These are phyloP conservation scores for Coleophora deauratella DNA, from an alignment of 2,888 invertebrate genomes.

Conservation along the genomic window DNA sequence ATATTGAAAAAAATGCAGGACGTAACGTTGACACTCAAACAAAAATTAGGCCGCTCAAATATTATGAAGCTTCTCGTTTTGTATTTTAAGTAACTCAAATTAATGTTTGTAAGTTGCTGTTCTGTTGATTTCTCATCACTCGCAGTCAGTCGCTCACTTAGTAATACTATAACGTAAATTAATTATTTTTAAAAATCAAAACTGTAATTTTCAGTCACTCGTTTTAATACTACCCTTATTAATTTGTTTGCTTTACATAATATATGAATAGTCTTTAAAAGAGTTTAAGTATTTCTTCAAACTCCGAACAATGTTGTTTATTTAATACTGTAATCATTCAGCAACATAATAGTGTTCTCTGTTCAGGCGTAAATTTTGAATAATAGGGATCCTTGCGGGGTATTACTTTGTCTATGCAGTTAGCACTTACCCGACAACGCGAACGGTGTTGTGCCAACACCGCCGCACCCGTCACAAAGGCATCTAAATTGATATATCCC, in stretches of 20 bases:
- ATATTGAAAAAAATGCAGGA: too few relatives aligned
- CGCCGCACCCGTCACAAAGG: conserved; percentile 24
- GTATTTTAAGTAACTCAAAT: too few relatives aligned
- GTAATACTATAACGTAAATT: too few relatives aligned
- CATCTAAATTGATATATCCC: conserved; percentile 44
- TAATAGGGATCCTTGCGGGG: conserved; percentile 4
- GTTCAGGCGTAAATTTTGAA: conserved; percentile 5
- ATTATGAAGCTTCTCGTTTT: too few relatives aligned
- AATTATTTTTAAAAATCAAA: too few relatives aligned
- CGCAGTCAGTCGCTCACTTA: too few relatives aligned
- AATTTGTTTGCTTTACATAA: conserved; percentile 5
- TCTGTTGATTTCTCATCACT: too few relatives aligned
- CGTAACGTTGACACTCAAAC: too few relatives aligned
- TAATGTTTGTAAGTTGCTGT: too few relatives aligned
- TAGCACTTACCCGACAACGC: conserved; percentile 12
- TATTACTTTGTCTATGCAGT: conserved; percentile 11
- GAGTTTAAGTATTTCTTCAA: not conserved
- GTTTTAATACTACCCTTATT: too few relatives aligned
- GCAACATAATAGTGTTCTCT: conserved; percentile 1
- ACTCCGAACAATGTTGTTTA: not conserved
- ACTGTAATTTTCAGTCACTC: too few relatives aligned
- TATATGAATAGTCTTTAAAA: not conserved
- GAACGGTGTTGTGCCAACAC: conserved; percentile 43
- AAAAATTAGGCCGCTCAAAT: too few relatives aligned
- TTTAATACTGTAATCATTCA: not conserved